Conservation (phyloP, 2,888 invertebrate genomes). For the Volucella inanis region DNA sequence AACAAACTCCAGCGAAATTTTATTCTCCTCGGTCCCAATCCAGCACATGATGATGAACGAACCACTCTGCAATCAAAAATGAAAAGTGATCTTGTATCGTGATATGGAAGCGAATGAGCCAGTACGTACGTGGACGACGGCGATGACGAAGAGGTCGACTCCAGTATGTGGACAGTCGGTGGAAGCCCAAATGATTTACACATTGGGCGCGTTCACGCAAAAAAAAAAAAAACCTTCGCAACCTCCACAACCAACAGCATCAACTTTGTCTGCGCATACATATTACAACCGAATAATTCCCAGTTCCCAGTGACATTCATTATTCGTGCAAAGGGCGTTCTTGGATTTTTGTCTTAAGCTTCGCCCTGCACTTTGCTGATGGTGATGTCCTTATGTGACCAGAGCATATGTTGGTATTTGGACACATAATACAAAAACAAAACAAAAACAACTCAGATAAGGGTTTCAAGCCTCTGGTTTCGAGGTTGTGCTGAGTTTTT, state of each 20-base stretch:
- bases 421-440: constrained; percentile 60
- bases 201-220: constrained; percentile 70
- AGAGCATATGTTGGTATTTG: constrained; percentile 62
- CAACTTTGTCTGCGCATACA: constrained; percentile 63
- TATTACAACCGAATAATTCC: constrained; percentile 74
- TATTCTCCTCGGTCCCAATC: constrained; percentile 46
- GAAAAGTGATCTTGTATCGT: constrained; percentile 75
- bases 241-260: no score
- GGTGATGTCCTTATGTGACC: constrained; percentile 59
- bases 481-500: constrained; percentile 3
- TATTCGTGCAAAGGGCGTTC: constrained; percentile 70
- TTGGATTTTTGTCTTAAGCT: constrained; percentile 23
- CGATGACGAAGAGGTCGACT: not conserved
- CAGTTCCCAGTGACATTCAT: constrained; percentile 61
- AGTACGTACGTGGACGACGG: constrained; percentile 16
- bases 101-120: constrained; percentile 73
- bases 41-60: constrained; percentile 67
- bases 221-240: constrained; percentile 19
- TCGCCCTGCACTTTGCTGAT: constrained; percentile 6
- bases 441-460: constrained; percentile 48
- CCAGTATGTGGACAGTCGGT: constrained; percentile 67
- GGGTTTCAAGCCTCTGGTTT: constrained; percentile 27
- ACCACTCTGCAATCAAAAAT: constrained; percentile 74
- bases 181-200: constrained; percentile 72
- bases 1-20: constrained; percentile 36